Percentiles rank a stretch among this genome's conserved stretches.
Evolutionary conservation across 2,888 invertebrate genomes (phyloP).

Genomic region (Drosophila neoperkinsi): DNA sequence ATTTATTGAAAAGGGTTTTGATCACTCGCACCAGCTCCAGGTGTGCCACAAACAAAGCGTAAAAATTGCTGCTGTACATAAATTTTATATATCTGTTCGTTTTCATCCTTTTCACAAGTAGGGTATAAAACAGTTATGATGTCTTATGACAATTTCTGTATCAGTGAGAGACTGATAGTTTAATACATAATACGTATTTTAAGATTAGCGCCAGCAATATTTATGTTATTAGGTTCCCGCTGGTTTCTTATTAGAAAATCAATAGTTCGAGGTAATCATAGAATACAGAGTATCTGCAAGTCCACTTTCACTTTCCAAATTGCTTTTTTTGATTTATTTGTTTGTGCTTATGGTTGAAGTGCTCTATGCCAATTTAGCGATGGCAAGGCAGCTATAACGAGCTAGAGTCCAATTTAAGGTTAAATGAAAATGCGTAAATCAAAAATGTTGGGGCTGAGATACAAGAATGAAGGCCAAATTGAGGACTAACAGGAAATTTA

Average conservation of each 20-base stretch:
- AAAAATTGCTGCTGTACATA: slow-evolving; percentile 46
- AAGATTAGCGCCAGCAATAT: not conserved
- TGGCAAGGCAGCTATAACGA: slow-evolving; percentile 38
- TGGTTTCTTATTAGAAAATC: not conserved
- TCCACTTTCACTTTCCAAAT: not conserved
- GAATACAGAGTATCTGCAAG: slow-evolving; percentile 24
- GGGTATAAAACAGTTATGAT: too few species aligned
- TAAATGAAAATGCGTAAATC: slow-evolving; percentile 63
- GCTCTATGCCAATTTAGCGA: slow-evolving; percentile 69
- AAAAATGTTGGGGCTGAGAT: slow-evolving; percentile 37
- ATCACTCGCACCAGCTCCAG: slow-evolving; percentile 33
- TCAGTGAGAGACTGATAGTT: not conserved
- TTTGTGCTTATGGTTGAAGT: slow-evolving; percentile 53
- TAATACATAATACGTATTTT: not conserved
- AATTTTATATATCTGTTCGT: slow-evolving; percentile 48
- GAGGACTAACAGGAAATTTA: not conserved
- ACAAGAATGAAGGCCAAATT: not conserved
- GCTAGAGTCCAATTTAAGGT: slow-evolving; percentile 25
- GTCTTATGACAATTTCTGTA: not conserved
- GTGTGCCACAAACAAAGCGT: slow-evolving; percentile 35
- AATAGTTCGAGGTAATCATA: not conserved
- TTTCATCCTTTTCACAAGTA: slow-evolving; percentile 12
- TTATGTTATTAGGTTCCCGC: not conserved
- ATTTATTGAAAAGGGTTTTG: slow-evolving; percentile 74
- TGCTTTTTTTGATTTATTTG: slow-evolving; percentile 67